Conservation (phyloP, 2,797 vertebrate genomes). For the Chiroxiphia lanceolata region DNA sequence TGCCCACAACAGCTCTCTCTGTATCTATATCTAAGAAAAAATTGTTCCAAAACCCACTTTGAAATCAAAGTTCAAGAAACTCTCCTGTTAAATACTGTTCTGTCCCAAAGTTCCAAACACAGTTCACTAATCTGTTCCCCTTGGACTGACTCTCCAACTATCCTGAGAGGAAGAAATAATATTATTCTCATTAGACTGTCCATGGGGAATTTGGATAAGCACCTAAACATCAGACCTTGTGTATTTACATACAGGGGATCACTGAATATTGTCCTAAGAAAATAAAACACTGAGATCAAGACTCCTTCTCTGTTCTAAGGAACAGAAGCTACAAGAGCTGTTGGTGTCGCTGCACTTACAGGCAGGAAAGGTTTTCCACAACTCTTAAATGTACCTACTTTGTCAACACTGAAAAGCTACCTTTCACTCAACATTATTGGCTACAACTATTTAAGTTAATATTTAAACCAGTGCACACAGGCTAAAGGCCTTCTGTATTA, state of each 20-base stretch:
- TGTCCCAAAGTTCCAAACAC: neutral
- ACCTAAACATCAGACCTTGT: neutral
- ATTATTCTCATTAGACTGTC: neutral
- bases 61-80: neutral
- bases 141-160: neutral
- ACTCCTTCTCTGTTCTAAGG: neutral
- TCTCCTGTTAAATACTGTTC: neutral
- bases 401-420: conserved; percentile 11
- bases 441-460: neutral
- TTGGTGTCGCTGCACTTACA: neutral
- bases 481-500: neutral
- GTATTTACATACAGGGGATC: neutral
- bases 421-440: neutral
- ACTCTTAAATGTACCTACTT: neutral
- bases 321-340: neutral
- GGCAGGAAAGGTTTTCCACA: neutral
- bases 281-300: neutral
- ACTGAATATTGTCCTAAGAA: neutral
- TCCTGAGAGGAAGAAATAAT: neutral
- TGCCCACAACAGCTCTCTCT: neutral
- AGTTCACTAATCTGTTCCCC: neutral
- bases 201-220: neutral
- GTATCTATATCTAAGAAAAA: neutral
- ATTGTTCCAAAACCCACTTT: neutral
- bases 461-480: conserved; percentile 8